Conservation (phyloP, 37 sponge, comb jelly and placozoan species). For the Beroe forskalii region DNA sequence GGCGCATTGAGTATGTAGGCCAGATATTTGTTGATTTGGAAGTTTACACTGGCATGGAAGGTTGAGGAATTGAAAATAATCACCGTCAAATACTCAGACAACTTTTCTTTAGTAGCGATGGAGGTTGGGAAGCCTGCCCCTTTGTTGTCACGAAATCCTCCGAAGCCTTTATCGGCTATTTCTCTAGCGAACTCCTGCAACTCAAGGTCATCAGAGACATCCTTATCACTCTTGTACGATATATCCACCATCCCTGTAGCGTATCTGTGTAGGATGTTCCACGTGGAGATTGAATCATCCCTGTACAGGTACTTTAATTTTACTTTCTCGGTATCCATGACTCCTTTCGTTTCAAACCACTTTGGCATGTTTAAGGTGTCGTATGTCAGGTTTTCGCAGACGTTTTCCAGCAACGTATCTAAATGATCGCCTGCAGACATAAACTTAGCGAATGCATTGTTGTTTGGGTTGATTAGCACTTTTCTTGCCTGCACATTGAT, state of each 20-base stretch:
- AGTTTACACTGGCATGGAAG: neutral
- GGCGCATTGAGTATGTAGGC: slow-evolving; percentile 16
- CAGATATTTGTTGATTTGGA: slow-evolving; percentile 31
- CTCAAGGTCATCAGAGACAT: neutral
- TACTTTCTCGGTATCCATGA: neutral
- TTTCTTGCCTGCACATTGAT: neutral
- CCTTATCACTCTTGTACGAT: neutral
- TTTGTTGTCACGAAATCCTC: neutral
- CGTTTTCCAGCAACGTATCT: neutral
- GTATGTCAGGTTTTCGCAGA: neutral
- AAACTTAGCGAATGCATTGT: slow-evolving; percentile 27
- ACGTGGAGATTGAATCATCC: slow-evolving; percentile 16
- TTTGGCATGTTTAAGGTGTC: neutral
- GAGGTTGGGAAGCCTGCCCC: neutral
- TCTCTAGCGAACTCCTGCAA: neutral
- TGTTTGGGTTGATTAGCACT: slow-evolving; percentile 1
- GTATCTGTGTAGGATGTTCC: slow-evolving; percentile 17
- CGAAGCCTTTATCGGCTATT: neutral
- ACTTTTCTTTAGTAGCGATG: neutral
- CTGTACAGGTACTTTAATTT: neutral
- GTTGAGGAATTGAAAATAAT: neutral
- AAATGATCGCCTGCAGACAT: slow-evolving; percentile 33
- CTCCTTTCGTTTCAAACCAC: neutral
- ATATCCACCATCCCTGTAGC: slow-evolving; percentile 8
- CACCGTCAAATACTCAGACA: neutral